Percentiles rank a stretch among this genome's conserved stretches.
Evolutionary conservation across 2,797 vertebrate species (phyloP).

Genomic region (Salarias fasciatus): DNA sequence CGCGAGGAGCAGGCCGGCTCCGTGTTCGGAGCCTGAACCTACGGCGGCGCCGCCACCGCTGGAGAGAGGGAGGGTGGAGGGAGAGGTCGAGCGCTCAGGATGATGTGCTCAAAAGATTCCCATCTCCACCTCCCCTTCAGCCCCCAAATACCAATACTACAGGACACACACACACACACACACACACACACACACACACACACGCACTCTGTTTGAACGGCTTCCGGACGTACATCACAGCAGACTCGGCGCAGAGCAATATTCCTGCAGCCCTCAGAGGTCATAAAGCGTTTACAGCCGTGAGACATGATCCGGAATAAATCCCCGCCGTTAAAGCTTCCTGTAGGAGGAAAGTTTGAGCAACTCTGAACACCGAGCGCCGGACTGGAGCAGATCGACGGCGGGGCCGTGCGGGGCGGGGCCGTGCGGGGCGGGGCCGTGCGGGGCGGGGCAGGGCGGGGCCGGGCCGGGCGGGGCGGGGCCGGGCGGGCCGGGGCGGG

Average conservation of each 20-base stretch:
- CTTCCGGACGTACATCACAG: conserved; percentile 56
- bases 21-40: no score
- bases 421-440: no score
- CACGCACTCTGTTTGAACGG: conserved; percentile 30
- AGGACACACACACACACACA: conserved; percentile 9
- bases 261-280: conserved; percentile 22
- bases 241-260: conserved; percentile 19
- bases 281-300: conserved; percentile 24
- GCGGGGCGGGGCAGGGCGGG: no score
- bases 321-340: conserved; percentile 2
- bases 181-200: conserved; percentile 3
- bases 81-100: conserved; percentile 54
- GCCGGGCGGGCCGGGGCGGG: no score
- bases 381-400: no score
- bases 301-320: conserved; percentile 8
- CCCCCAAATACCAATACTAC: conserved; percentile 58
- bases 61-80: no score
- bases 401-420: no score
- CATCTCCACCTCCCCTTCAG: conserved; percentile 57
- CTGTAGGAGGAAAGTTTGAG: conserved; percentile 4
- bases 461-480: no score
- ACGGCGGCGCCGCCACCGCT: no score
- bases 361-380: not conserved
- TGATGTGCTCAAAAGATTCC: conserved; percentile 76
- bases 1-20: no score